A percentile compares a stretch with the other conserved stretches of the same genome.
These are phyloP conservation scores for Aldabrachelys gigantea DNA, from an alignment of 2,113 vertebrate genomes.

Conservation along the genomic window DNA sequence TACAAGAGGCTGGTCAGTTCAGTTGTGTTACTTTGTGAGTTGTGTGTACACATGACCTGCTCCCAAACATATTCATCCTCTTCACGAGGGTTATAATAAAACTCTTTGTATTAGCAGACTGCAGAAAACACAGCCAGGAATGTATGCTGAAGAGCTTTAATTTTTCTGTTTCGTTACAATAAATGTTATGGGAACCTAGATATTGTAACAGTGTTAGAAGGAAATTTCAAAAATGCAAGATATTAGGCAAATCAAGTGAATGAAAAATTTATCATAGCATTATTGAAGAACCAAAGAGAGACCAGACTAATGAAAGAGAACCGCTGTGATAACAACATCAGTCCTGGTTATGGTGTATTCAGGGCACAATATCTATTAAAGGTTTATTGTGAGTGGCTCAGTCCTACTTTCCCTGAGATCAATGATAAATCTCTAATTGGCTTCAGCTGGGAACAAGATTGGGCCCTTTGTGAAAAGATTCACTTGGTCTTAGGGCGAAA, in stretches of 20 bases:
- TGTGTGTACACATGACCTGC: neutral
- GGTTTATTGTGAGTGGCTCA: neutral
- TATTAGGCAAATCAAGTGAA: neutral
- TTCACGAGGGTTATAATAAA: neutral
- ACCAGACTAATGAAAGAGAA: neutral
- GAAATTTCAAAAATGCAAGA: neutral
- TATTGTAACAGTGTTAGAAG: neutral
- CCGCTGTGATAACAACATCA: neutral
- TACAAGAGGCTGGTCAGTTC: neutral
- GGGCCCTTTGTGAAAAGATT: neutral
- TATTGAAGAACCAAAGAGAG: neutral
- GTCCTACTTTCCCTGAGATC: constrained; percentile 7
- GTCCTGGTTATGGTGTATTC: neutral
- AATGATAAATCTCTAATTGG: constrained; percentile 8
- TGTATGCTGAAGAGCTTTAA: neutral
- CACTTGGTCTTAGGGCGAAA: neutral
- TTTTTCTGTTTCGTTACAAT: neutral
- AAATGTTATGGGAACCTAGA: neutral
- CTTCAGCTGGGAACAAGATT: constrained; percentile 12
- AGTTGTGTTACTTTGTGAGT: neutral
- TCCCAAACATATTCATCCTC: neutral
- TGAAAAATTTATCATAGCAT: neutral
- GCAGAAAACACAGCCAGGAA: neutral
- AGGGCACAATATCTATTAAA: neutral
- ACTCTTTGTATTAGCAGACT: neutral